A percentile compares a stretch with the other conserved stretches of the same genome.
Conservation (phyloP, 2,888 invertebrate genomes). For the Agrochola litura region DNA sequence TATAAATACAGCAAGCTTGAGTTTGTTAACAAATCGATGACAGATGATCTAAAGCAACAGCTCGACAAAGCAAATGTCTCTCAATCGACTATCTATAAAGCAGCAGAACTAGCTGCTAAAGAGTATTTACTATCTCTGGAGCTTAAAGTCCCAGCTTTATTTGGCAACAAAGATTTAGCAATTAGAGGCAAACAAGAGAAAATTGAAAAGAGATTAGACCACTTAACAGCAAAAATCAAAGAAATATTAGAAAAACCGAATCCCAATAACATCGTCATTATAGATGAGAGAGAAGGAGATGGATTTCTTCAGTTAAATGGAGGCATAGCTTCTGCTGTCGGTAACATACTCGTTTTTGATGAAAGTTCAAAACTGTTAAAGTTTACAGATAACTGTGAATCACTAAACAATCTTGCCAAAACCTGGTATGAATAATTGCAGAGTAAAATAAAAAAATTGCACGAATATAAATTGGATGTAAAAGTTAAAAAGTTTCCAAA, state of each 20-base stretch:
- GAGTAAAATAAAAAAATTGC: no score
- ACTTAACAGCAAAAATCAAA: background rate
- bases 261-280: background rate
- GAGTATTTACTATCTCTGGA: background rate
- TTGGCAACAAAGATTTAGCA: constrained; percentile 1
- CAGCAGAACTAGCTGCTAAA: no score
- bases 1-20: constrained; percentile 1
- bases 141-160: background rate
- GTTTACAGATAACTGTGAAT: no score
- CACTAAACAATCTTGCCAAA: no score
- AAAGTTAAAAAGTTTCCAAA: no score
- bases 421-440: no score
- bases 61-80: no score
- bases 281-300: background rate
- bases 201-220: background rate
- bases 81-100: no score
- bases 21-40: background rate
- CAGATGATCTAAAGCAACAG: background rate
- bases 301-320: background rate
- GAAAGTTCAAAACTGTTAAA: background rate
- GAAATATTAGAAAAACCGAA: background rate
- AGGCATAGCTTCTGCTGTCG: background rate
- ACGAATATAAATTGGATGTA: no score
- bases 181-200: background rate
- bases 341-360: background rate